Evolutionary conservation across 2,888 invertebrate species (phyloP).

Genomic region (Agonopterix heracliana): DNA sequence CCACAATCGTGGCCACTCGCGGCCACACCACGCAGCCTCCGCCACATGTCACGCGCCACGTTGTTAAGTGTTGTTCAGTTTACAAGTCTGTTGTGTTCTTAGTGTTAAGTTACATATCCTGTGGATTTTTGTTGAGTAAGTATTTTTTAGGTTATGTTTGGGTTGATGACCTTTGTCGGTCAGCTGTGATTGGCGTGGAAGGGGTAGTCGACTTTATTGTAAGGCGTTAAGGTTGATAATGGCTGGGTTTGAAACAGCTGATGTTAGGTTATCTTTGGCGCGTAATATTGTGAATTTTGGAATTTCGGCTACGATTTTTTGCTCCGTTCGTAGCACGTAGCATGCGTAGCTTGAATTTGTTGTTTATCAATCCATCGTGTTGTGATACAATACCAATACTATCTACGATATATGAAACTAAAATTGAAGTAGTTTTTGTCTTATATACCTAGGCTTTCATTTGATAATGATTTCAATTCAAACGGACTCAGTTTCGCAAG

Average conservation of each 20-base stretch:
- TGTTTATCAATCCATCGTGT: too few relatives aligned
- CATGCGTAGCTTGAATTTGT: neutral
- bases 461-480: too few relatives aligned
- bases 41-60: slow-evolving; percentile 16
- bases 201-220: too few relatives aligned
- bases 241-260: neutral
- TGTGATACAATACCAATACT: too few relatives aligned
- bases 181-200: neutral
- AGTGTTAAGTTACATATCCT: neutral
- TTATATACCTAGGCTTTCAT: too few relatives aligned
- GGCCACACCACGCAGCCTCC: neutral
- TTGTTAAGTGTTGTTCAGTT: slow-evolving; percentile 8
- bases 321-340: neutral
- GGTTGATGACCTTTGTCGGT: neutral
- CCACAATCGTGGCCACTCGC: slow-evolving; percentile 3
- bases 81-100: slow-evolving; percentile 1
- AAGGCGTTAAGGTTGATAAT: neutral
- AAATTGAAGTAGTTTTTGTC: too few relatives aligned
- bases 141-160: neutral
- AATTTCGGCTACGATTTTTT: neutral
- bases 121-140: slow-evolving; percentile 1
- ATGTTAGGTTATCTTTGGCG: neutral
- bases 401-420: too few relatives aligned
- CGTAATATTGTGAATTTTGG: neutral
- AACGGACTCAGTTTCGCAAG: too few relatives aligned